A percentile compares a stretch with the other conserved stretches of the same genome.
Conservation (phyloP, 2,888 invertebrate species). For the Lithophane semibrunnea region DNA sequence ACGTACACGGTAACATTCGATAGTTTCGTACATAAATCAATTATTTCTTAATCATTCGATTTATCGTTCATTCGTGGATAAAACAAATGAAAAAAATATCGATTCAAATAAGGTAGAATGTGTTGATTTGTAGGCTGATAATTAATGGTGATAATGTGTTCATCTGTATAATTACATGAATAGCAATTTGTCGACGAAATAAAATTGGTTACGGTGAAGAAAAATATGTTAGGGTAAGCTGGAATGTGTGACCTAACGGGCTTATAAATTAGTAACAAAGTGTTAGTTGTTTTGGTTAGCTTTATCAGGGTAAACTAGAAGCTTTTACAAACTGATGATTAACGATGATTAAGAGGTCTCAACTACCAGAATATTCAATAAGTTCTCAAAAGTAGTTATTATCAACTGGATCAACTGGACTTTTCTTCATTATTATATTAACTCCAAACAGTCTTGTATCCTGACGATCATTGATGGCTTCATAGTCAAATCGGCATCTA, state of each 20-base stretch:
- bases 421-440: not conserved
- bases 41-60: constrained; percentile 26
- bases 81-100: not conserved
- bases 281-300: not conserved
- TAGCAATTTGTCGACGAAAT: not conserved
- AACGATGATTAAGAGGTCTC: not conserved
- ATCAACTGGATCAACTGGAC: too few relatives aligned
- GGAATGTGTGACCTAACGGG: not conserved
- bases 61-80: constrained; percentile 11
- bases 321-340: not conserved
- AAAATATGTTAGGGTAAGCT: not conserved
- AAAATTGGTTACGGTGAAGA: not conserved
- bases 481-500: not conserved
- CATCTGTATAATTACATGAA: not conserved
- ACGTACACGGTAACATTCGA: constrained; percentile 18
- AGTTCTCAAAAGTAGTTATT: not conserved
- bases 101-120: not conserved
- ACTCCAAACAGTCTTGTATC: not conserved
- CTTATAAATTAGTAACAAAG: not conserved
- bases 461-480: not conserved
- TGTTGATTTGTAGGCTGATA: constrained; percentile 9
- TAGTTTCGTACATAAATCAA: constrained; percentile 46
- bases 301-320: not conserved
- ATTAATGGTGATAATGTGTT: not conserved
- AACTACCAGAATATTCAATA: not conserved